These are phyloP conservation scores for Oncorhynchus tshawytscha DNA, from an alignment of 2,113 vertebrate species.

Conservation along the genomic window DNA sequence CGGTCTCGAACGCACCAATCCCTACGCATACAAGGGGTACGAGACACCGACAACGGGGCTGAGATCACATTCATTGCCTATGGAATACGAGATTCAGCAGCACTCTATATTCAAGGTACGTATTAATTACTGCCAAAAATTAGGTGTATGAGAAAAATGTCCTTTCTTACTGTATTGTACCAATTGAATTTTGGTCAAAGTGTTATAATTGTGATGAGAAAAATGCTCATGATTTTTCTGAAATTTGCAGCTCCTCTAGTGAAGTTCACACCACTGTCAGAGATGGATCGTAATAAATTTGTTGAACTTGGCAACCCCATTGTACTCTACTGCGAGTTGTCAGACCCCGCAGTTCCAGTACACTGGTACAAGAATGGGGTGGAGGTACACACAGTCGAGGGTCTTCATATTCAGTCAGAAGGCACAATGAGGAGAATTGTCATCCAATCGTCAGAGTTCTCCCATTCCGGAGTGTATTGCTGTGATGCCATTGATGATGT, in stretches of 20 bases:
- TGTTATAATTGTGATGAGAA: neutral
- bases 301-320: slow-evolving; percentile 79
- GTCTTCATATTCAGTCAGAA: slow-evolving; percentile 77
- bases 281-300: slow-evolving; percentile 81
- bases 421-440: slow-evolving; percentile 80
- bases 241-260: slow-evolving; percentile 73
- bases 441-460: slow-evolving; percentile 78
- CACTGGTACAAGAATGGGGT: slow-evolving; percentile 80
- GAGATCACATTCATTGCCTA: slow-evolving; percentile 86
- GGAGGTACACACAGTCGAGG: slow-evolving; percentile 69
- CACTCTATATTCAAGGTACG: slow-evolving; percentile 87
- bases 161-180: no score
- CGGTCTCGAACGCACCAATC: slow-evolving; percentile 77
- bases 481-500: slow-evolving; percentile 80
- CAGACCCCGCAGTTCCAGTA: slow-evolving; percentile 68
- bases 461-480: slow-evolving; percentile 79
- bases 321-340: slow-evolving; percentile 80
- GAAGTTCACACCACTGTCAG: slow-evolving; percentile 75
- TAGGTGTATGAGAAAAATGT: neutral
- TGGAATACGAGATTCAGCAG: slow-evolving; percentile 81
- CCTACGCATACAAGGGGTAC: slow-evolving; percentile 76
- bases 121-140: neutral
- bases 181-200: neutral
- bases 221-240: slow-evolving; percentile 15
- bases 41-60: slow-evolving; percentile 77